phyloP scores from a whole-genome alignment of 1,140 invertebrate species.

The Bombus cullumanus region DNA sequence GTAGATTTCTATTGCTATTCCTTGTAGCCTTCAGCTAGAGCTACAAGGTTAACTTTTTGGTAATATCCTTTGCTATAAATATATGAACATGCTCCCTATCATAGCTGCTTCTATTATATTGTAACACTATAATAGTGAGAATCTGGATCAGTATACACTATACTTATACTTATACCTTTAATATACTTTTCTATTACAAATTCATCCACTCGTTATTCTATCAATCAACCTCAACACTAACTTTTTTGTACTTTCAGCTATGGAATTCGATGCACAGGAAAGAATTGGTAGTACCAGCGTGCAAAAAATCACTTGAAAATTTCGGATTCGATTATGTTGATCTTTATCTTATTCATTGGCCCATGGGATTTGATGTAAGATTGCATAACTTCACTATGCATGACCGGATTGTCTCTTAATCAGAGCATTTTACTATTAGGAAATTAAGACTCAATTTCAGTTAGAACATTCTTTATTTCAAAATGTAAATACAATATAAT shows the following conservation, averaged over 20 bases:
- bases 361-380: slow-evolving; percentile 86
- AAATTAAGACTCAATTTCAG: not conserved
- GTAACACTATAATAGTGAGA: no score
- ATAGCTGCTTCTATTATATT: no score
- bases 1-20: no score
- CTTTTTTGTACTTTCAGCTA: slow-evolving; percentile 79
- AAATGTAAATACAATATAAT: not conserved
- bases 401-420: not conserved
- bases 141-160: no score
- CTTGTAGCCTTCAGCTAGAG: no score
- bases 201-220: no score
- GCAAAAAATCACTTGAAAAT: slow-evolving; percentile 85
- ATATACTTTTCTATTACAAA: no score
- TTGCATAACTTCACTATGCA: fast-evolving
- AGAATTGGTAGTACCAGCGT: slow-evolving; percentile 79
- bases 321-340: slow-evolving; percentile 89
- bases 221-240: not conserved
- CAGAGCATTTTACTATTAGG: not conserved
- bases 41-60: no score
- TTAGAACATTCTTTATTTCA: not conserved
- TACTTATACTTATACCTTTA: no score
- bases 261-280: slow-evolving; percentile 83
- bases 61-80: no score
- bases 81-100: no score
- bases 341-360: slow-evolving; percentile 91